Evolutionary conservation across 1,140 invertebrate genomes (phyloP).

Genomic region (Cotesia glomerata): DNA sequence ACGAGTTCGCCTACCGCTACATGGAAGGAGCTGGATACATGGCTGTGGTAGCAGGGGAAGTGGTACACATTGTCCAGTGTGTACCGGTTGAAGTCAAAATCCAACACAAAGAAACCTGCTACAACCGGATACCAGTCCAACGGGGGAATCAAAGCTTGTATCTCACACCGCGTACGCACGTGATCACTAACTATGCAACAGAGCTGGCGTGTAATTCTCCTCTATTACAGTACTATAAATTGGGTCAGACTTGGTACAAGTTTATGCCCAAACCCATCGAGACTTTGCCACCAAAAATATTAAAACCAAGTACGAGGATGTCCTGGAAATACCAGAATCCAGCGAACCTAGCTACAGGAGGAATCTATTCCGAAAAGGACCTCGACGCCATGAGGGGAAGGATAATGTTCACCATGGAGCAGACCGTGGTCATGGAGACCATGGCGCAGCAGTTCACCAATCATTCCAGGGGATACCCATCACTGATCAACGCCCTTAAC

Average conservation of each 20-base stretch:
- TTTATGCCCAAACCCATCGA: slow-evolving; percentile 11
- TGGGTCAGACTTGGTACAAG: slow-evolving; percentile 21
- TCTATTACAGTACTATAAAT: slow-evolving; percentile 18
- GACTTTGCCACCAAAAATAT: background rate
- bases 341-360: too few species aligned
- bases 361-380: too few species aligned
- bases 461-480: background rate
- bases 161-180: slow-evolving; percentile 30
- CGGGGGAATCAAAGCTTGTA: slow-evolving; percentile 18
- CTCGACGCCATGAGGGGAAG: too few species aligned
- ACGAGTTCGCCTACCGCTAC: slow-evolving; percentile 29
- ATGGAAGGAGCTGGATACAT: slow-evolving; percentile 39
- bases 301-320: too few species aligned
- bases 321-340: too few species aligned
- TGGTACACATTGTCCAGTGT: slow-evolving; percentile 31
- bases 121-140: slow-evolving; percentile 29
- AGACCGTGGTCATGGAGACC: too few species aligned
- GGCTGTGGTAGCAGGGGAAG: slow-evolving; percentile 31
- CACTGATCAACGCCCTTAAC: background rate
- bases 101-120: slow-evolving; percentile 28
- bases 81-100: slow-evolving; percentile 25
- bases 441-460: background rate
- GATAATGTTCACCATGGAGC: too few species aligned
- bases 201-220: slow-evolving; percentile 6
- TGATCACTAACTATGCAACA: slow-evolving; percentile 15